Percentiles rank a stretch among this genome's conserved stretches.
phyloP scores from a whole-genome alignment of 2,888 invertebrate species.

The Phymatocera aterrima region DNA sequence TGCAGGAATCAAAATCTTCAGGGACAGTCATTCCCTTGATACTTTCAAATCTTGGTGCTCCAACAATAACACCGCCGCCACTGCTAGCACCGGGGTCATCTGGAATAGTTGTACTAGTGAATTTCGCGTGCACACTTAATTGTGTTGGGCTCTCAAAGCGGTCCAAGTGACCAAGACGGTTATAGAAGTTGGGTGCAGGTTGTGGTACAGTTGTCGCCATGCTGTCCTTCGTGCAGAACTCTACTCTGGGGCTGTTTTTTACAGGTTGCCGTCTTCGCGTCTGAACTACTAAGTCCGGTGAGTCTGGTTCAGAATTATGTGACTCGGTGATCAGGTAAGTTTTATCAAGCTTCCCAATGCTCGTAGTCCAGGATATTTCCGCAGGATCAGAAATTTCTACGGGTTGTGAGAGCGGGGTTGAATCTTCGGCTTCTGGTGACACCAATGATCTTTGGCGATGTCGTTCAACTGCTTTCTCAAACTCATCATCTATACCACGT shows the following conservation, averaged over 20 bases:
- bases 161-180: not conserved
- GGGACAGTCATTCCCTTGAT: not conserved
- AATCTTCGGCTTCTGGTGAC: not conserved
- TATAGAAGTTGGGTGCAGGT: not conserved
- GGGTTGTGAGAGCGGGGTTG: not conserved
- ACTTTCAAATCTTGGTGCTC: not conserved
- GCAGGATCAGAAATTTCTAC: not conserved
- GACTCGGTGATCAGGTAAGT: conserved; percentile 56
- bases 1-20: conserved; percentile 15
- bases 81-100: not conserved
- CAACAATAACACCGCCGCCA: not conserved
- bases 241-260: conserved; percentile 39
- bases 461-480: conserved; percentile 25
- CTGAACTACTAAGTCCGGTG: not conserved
- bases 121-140: conserved; percentile 27
- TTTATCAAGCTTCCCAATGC: conserved; percentile 52
- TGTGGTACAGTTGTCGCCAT: not conserved
- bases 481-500: conserved; percentile 9
- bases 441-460: not conserved
- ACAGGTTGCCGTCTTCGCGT: conserved; percentile 25
- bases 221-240: conserved; percentile 11
- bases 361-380: conserved; percentile 43
- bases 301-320: conserved; percentile 38
- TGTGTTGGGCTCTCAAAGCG: conserved; percentile 33
- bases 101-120: conserved; percentile 32